Base-by-base conservation (phyloP, 1,140 invertebrate species). In the Goniozus legneri region DNA sequence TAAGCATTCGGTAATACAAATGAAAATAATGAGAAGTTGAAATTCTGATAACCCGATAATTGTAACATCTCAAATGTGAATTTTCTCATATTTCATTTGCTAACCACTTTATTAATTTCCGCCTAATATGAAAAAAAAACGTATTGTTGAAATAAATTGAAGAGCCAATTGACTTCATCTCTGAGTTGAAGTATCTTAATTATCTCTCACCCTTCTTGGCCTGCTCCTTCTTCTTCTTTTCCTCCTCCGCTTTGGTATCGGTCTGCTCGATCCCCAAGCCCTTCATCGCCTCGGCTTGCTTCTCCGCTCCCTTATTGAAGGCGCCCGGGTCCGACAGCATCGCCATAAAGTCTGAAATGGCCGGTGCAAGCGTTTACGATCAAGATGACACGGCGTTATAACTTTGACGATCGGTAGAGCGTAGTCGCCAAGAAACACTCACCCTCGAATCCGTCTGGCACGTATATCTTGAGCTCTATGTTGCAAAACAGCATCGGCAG, bases 401-500 rank as follows among this genome's bases (percentile, higher is more conserved):
- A 31, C 38, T 44, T 33, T n/a, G 43, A 32, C 20, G 15, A 35
- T 18, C 24, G 14, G 8, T 20, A 37, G 21, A 32, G 12, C 39
- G 21, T 31, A 24, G 15, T 6, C 35, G 6, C 16, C 1, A 24
- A 44, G 20, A 2, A 30, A 31, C 13, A n/a, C 38, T 69, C 71
- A 91, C 92, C 91, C 83, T 94, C 95, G 66, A 98, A 91, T 49
- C 97, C 97, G 80, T 99, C 97, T 33, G 97, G 97, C 40, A 99
- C 95, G 78, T 99, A 99, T 65, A 99, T 99, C 77, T 98, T 98
- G 35, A 99, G 80, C 76, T 98, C 95, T 62, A 99, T 96, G 70
- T 97, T 94, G 71, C 96, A 97, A 76, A 99, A 99, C 44, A 99
- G 77, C 86, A 98, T 99, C n/a, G 97, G 95, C 54, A 99, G 77